phyloP scores from a whole-genome alignment of 2,113 vertebrate genomes.

The Microtus pennsylvanicus region DNA sequence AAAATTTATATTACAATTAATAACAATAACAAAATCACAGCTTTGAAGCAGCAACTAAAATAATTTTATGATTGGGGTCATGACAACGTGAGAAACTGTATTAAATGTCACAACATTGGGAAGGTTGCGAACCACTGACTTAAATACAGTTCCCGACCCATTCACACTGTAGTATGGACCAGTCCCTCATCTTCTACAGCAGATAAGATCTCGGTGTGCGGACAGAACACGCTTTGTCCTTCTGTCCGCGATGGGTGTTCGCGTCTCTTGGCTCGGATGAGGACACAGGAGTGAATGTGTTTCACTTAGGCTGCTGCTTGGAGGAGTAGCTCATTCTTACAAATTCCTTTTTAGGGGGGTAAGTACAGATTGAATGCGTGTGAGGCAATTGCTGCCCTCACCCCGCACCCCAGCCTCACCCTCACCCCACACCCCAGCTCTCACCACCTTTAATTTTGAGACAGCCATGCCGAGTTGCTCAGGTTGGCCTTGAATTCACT shows the following conservation, averaged over 20 bases:
- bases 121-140: too few relatives aligned
- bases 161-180: too few relatives aligned
- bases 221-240: neutral
- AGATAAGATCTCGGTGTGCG: neutral
- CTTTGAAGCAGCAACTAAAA: too few relatives aligned
- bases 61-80: too few relatives aligned
- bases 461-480: neutral
- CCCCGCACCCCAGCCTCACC: too few relatives aligned
- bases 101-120: too few relatives aligned
- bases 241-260: neutral
- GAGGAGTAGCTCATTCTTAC: neutral
- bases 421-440: too few relatives aligned
- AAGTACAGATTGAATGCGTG: neutral
- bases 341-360: neutral
- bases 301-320: neutral
- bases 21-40: too few relatives aligned
- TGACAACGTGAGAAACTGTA: too few relatives aligned
- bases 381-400: neutral
- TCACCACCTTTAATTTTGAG: neutral
- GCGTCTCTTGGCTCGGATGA: neutral
- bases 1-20: too few relatives aligned
- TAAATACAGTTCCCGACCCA: too few relatives aligned
- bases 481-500: neutral
- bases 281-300: neutral
- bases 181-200: neutral